Conservation (phyloP, 2,797 vertebrate genomes). For the Acanthopagrus latus region DNA sequence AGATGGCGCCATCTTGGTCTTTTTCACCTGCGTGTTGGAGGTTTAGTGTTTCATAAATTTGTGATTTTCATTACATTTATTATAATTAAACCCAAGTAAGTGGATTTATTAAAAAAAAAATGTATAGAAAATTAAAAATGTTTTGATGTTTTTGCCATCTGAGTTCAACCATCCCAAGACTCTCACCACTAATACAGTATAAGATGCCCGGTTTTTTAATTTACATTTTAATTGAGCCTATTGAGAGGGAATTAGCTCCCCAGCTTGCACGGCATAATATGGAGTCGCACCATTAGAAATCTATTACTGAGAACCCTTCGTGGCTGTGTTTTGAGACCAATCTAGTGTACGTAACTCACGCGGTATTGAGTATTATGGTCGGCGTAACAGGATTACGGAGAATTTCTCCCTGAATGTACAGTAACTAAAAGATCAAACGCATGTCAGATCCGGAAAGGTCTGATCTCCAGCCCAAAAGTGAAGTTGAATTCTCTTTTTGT, state of each 20-base stretch:
- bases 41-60: too few relatives aligned
- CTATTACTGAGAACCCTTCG: neutral
- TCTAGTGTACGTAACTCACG: neutral
- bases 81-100: neutral
- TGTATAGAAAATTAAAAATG: neutral
- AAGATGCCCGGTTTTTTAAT: conserved; percentile 7
- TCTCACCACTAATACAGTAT: neutral
- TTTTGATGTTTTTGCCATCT: conserved; percentile 12
- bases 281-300: conserved; percentile 2
- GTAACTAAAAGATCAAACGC: conserved; percentile 16
- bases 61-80: neutral
- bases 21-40: too few relatives aligned
- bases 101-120: conserved; percentile 3
- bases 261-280: neutral
- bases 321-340: conserved; percentile 1
- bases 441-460: conserved; percentile 30
- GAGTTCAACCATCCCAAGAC: neutral
- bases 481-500: conserved; percentile 18
- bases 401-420: conserved; percentile 15
- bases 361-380: neutral
- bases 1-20: too few relatives aligned
- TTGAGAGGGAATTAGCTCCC: conserved; percentile 6
- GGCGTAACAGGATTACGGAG: conserved; percentile 26
- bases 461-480: conserved; percentile 19
- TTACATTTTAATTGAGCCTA: conserved; percentile 8